These are phyloP conservation scores for Pelmatolapia mariae DNA, from an alignment of 2,113 vertebrate genomes.

Conservation along the genomic window DNA sequence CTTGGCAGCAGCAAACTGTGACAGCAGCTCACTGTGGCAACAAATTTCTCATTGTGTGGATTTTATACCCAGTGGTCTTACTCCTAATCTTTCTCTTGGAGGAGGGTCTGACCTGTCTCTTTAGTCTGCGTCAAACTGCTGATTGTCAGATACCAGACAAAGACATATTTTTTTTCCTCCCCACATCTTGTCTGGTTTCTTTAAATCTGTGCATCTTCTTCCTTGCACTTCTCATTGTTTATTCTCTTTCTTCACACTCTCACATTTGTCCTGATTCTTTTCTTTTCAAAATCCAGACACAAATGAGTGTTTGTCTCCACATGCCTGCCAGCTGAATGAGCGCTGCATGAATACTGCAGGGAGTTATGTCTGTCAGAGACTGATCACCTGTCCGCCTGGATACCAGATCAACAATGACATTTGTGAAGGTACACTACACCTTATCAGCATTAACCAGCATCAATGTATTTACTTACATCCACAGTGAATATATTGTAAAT, in stretches of 20 bases:
- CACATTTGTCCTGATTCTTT: background rate
- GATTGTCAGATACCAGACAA: background rate
- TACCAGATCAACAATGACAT: conserved; percentile 68
- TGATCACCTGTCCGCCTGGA: conserved; percentile 78
- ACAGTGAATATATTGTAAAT: background rate
- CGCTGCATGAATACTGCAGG: conserved; percentile 83
- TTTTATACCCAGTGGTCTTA: conserved; percentile 8
- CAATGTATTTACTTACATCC: background rate
- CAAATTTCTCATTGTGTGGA: conserved; percentile 24
- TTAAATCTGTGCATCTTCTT: background rate
- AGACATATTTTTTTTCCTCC: background rate
- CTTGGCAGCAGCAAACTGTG: conserved; percentile 1
- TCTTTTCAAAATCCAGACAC: conserved; percentile 70
- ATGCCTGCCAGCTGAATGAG: conserved; percentile 77
- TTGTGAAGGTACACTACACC: conserved; percentile 75
- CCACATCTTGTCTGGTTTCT: background rate
- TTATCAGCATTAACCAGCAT: background rate
- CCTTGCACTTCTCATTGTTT: background rate
- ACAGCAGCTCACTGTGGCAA: background rate
- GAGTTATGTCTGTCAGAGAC: conserved; percentile 79
- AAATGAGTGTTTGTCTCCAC: conserved; percentile 83
- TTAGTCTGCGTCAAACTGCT: background rate
- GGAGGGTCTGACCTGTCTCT: background rate
- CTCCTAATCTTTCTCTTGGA: conserved; percentile 11
- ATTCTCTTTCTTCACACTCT: background rate